Conservation (phyloP, 1,140 invertebrate species). For the Tigriopus japonicus region DNA sequence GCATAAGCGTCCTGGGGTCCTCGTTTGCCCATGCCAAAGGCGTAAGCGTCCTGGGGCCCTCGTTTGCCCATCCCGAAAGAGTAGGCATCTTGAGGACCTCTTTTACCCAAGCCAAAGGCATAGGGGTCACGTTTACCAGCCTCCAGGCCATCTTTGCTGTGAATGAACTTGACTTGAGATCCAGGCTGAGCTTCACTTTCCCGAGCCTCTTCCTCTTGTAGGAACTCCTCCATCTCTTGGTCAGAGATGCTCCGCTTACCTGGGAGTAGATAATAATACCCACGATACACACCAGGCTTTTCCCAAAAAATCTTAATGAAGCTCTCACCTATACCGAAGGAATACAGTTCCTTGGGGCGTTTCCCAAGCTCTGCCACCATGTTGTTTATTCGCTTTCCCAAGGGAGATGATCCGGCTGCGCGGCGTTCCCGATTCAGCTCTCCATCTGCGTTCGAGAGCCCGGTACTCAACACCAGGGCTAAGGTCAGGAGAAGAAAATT, state of each 20-base stretch:
- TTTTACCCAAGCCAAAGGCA: slow-evolving; percentile 14
- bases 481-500: no score
- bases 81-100: background rate
- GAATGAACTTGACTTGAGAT: background rate
- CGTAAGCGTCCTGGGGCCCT: background rate
- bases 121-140: slow-evolving; percentile 5
- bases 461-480: no score
- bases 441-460: no score
- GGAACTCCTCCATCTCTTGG: background rate
- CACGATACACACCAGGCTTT: background rate
- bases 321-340: background rate
- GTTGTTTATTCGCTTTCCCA: no score
- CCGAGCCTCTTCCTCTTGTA: background rate
- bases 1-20: background rate
- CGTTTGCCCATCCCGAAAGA: slow-evolving; percentile 15
- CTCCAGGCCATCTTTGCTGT: background rate
- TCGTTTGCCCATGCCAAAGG: slow-evolving; percentile 14
- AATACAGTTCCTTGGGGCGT: slow-evolving; percentile 1
- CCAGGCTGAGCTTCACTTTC: background rate
- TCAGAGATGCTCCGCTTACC: background rate
- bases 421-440: no score
- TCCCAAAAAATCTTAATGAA: background rate
- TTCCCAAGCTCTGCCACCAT: slow-evolving; percentile 3
- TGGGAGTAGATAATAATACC: no score
- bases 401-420: no score